These are phyloP conservation scores for Eubasilissa splendida DNA, from an alignment of 2,888 invertebrate genomes.

Conservation along the genomic window DNA sequence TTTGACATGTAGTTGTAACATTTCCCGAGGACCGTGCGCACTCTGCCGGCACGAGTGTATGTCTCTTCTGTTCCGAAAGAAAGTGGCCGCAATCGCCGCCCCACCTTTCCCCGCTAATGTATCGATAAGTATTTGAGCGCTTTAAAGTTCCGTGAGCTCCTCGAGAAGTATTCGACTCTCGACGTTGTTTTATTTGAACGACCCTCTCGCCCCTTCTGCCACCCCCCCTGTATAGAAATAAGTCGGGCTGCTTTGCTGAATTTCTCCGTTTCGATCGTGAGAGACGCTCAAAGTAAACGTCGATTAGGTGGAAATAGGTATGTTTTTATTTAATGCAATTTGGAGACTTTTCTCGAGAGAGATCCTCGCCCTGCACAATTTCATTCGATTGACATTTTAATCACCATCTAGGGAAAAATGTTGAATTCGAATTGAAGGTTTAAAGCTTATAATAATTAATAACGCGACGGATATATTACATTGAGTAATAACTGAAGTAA, in stretches of 20 bases:
- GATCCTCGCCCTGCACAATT: neutral
- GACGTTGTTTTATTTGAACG: slow-evolving; percentile 34
- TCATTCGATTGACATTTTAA: neutral
- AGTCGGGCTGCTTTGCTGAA: slow-evolving; percentile 24
- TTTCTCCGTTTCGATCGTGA: slow-evolving; percentile 23
- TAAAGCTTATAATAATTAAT: no score
- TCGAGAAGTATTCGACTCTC: slow-evolving; percentile 20
- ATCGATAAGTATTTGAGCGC: slow-evolving; percentile 55
- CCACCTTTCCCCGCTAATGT: slow-evolving; percentile 55
- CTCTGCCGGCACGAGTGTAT: slow-evolving; percentile 23
- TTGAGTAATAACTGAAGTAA: no score
- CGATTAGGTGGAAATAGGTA: slow-evolving; percentile 25
- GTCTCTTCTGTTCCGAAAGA: slow-evolving; percentile 53
- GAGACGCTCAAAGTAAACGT: slow-evolving; percentile 22
- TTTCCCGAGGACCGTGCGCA: slow-evolving; percentile 3
- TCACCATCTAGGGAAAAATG: no score
- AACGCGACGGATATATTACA: no score
- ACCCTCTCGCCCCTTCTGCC: slow-evolving; percentile 14
- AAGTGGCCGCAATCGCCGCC: slow-evolving; percentile 47
- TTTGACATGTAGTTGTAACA: slow-evolving; percentile 13
- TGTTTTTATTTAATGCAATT: slow-evolving; percentile 29
- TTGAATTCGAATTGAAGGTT: no score
- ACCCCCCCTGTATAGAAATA: neutral
- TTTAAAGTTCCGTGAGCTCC: slow-evolving; percentile 36
- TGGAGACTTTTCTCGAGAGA: neutral